A percentile compares a stretch with the other conserved stretches of the same genome.
Evolutionary conservation across 2,113 vertebrate genomes (phyloP).

Genomic region (Malurus elegans): DNA sequence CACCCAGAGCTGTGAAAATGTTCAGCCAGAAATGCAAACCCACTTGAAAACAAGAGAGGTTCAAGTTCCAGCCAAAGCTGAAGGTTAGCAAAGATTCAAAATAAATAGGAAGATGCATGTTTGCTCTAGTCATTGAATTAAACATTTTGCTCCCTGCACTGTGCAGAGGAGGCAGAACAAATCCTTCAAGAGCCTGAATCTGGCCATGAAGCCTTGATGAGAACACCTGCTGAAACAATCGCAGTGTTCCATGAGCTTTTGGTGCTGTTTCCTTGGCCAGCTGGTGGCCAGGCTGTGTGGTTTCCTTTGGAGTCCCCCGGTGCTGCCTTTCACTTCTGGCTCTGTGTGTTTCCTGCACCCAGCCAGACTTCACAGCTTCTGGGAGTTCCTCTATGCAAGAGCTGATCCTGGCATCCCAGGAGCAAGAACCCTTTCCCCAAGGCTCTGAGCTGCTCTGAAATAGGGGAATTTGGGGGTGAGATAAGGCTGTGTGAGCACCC

Average conservation of each 20-base stretch:
- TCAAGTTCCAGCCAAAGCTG: slow-evolving; percentile 24
- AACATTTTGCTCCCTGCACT: neutral
- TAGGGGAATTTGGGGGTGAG: neutral
- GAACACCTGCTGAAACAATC: neutral
- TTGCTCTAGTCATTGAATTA: neutral
- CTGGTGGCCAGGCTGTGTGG: neutral
- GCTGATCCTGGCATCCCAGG: neutral
- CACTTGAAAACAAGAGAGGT: slow-evolving; percentile 6
- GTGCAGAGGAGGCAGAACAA: neutral
- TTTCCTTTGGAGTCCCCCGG: neutral
- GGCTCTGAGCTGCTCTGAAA: neutral
- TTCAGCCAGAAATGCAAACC: slow-evolving; percentile 47
- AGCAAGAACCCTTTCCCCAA: neutral
- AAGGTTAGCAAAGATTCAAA: neutral
- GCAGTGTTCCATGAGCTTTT: neutral
- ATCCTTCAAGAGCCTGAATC: neutral
- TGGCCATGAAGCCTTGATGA: neutral
- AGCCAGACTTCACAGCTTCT: neutral
- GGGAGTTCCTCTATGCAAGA: neutral
- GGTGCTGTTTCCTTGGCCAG: neutral
- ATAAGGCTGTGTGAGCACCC: neutral
- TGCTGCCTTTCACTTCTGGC: neutral
- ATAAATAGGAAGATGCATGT: neutral
- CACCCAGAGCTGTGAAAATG: slow-evolving; percentile 58
- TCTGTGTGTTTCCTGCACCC: accelerated